These are phyloP conservation scores for Agelas oroides DNA, from an alignment of 37 sponge, comb jelly and placozoan species.

Conservation along the genomic window DNA sequence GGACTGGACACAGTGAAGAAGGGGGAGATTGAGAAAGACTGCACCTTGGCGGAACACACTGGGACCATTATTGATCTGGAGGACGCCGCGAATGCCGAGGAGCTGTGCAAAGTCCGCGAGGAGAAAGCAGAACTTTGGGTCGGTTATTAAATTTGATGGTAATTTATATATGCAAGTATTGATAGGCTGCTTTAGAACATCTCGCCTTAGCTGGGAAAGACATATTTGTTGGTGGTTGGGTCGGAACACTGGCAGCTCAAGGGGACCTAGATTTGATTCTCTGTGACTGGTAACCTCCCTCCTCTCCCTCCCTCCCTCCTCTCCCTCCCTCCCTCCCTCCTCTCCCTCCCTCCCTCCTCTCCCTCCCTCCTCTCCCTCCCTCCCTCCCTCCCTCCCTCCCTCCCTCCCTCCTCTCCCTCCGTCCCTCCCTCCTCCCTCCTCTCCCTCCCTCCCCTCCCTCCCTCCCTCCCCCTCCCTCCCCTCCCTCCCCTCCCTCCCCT, in stretches of 20 bases:
- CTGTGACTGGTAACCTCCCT: no score
- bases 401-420: background rate
- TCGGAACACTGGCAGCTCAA: no score
- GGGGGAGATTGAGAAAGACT: constrained; percentile 24
- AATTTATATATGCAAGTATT: background rate
- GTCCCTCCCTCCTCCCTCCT: background rate
- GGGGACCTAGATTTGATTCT: no score
- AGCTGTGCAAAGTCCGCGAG: constrained; percentile 77
- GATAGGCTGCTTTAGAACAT: no score
- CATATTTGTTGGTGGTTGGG: no score
- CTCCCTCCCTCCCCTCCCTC: background rate
- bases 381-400: no score
- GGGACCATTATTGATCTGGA: constrained; percentile 65
- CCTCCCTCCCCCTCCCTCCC: background rate
- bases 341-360: no score
- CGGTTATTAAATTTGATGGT: background rate
- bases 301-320: no score
- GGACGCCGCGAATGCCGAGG: constrained; percentile 73
- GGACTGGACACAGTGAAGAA: constrained; percentile 53
- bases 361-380: no score
- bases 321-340: no score
- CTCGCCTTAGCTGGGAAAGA: no score
- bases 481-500: background rate
- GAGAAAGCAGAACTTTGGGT: constrained; percentile 87
- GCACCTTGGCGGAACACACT: background rate